A percentile compares a stretch with the other conserved stretches of the same genome.
phyloP scores from a whole-genome alignment of 2,888 invertebrate genomes.

The Cheilosia urbana region DNA sequence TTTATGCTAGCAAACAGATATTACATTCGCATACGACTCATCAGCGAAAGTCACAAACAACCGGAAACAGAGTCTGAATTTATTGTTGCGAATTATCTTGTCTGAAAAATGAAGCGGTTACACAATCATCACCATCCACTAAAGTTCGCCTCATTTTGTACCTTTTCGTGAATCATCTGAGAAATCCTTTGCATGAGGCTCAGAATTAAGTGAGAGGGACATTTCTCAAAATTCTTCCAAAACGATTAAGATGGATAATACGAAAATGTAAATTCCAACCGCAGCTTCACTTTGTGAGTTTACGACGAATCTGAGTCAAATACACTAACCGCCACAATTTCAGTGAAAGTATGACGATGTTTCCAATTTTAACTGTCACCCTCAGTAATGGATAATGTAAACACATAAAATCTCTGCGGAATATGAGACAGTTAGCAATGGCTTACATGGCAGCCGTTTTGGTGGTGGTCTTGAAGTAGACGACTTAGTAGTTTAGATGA shows the following conservation, averaged over 20 bases:
- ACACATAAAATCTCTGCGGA: constrained; percentile 12
- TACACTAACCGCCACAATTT: neutral
- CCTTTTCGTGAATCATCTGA: neutral
- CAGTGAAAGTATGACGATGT: constrained; percentile 26
- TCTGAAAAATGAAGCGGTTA: neutral
- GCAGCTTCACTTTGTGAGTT: constrained; percentile 4
- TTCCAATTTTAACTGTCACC: neutral
- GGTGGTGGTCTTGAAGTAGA: constrained; percentile 14
- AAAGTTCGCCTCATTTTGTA: no score
- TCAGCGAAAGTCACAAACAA: neutral
- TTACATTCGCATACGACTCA: neutral
- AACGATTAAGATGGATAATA: neutral
- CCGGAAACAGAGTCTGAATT: neutral
- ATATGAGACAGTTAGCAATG: neutral
- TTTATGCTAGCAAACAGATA: no score
- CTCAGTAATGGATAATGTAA: constrained; percentile 6
- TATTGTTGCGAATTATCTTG: neutral
- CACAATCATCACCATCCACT: neutral
- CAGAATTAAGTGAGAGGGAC: neutral
- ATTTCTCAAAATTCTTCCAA: neutral
- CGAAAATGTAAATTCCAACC: constrained; percentile 5
- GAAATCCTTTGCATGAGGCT: neutral
- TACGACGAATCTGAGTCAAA: constrained; percentile 1
- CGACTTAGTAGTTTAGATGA: neutral
- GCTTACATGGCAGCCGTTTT: neutral